A percentile compares a stretch with the other conserved stretches of the same genome.
Evolutionary conservation across 2,113 vertebrate species (phyloP).

Genomic region (Pelusios castaneus): DNA sequence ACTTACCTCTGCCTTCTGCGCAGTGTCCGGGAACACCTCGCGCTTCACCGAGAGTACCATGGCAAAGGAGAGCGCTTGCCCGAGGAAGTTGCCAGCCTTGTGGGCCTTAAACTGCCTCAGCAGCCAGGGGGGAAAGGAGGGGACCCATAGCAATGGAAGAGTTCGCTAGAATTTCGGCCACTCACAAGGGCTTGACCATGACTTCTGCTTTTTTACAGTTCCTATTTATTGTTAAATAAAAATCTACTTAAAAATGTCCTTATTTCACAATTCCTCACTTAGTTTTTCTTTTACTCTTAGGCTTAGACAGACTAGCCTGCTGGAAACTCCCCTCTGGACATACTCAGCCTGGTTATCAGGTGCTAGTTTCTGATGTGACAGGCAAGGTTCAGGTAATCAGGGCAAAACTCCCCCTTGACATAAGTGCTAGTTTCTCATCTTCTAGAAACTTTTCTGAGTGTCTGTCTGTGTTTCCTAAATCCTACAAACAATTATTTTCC

Average conservation of each 20-base stretch:
- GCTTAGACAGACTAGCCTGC: fast-evolving
- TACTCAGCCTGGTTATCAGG: fast-evolving
- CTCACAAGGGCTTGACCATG: not conserved
- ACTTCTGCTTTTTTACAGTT: not conserved
- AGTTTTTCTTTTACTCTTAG: fast-evolving
- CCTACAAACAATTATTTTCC: not conserved
- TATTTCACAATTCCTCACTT: no score
- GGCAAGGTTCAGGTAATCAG: fast-evolving
- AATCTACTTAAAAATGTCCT: no score
- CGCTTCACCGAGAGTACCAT: constrained; percentile 88
- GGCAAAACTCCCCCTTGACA: not conserved
- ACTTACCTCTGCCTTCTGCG: constrained; percentile 90
- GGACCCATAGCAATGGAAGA: constrained; percentile 76
- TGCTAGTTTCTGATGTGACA: fast-evolving
- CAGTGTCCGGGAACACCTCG: constrained; percentile 83
- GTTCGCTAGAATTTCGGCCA: not conserved
- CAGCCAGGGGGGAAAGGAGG: constrained; percentile 95
- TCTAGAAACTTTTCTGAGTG: not conserved
- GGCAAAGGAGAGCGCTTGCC: constrained; percentile 82
- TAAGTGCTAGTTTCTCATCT: not conserved
- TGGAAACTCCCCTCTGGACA: fast-evolving
- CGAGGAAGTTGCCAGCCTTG: constrained; percentile 83
- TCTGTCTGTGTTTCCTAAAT: not conserved
- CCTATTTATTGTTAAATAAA: constrained; percentile 64
- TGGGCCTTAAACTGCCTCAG: constrained; percentile 89